phyloP scores from a whole-genome alignment of 1,140 invertebrate genomes.

The Homarus americanus region DNA sequence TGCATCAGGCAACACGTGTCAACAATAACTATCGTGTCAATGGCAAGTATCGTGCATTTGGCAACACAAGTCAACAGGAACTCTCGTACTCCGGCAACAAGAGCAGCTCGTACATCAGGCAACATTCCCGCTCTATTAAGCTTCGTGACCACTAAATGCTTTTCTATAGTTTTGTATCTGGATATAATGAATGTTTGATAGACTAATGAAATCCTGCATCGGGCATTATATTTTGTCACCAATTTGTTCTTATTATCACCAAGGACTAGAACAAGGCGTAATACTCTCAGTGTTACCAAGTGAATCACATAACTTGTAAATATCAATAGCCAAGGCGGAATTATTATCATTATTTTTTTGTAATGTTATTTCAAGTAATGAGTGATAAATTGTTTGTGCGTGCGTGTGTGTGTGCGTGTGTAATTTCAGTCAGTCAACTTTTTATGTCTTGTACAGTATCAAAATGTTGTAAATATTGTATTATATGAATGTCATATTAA shows the following conservation, averaged over 20 bases:
- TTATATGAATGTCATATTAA: slow-evolving; percentile 41
- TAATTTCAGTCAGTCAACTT: neutral
- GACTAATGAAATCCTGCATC: neutral
- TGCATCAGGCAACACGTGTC: neutral
- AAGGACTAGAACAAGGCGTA: neutral
- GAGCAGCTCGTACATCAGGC: neutral
- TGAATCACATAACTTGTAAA: slow-evolving; percentile 43
- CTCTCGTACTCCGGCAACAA: neutral
- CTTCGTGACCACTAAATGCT: neutral
- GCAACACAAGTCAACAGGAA: neutral
- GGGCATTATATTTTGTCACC: slow-evolving; percentile 3
- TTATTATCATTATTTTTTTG: neutral
- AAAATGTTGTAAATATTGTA: slow-evolving; percentile 46
- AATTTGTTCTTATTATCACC: neutral
- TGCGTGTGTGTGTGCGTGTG: slow-evolving; percentile 30
- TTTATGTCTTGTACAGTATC: slow-evolving; percentile 48
- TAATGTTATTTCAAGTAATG: neutral
- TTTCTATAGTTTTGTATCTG: slow-evolving; percentile 44
- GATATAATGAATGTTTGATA: neutral
- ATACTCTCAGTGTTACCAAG: neutral
- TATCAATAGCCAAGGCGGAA: neutral
- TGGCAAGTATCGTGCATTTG: neutral
- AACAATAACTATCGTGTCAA: neutral
- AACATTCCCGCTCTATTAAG: slow-evolving; percentile 3
- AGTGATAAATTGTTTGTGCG: neutral